Evolutionary conservation across 37 sponge, comb jelly and placozoan species (phyloP), one percentile per base, ranked within the genome.

Genomic region (Halisarca cf. caerulea): DNA sequence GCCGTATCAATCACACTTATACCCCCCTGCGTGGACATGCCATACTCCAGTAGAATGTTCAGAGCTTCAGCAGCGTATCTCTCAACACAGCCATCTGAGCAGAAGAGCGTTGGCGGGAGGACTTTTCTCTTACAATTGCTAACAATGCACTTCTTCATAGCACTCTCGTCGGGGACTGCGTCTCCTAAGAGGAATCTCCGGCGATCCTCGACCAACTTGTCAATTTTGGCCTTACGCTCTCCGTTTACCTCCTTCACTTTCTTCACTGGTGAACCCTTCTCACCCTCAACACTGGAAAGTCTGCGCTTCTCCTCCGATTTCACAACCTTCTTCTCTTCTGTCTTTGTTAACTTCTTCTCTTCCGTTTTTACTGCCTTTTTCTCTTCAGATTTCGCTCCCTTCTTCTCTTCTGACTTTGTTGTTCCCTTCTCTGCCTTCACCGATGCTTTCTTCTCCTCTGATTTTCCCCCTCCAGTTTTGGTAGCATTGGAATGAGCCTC

Each of bases 1-100:
- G 80, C 85, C 45, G 66, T 84, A 41, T 94, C 94, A 28, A 90
- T 28, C 68, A 94, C 91, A 42, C 55, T 85, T 41, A 94, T 82
- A 51, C 94, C 91, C 8, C 85, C 84, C 14, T 84, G 77, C 37
- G 81, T 9, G n/a, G 84, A 79, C 69, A 92, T 57, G 5, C 92
- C 92, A 1, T 82, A 37, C 34, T 74, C 66, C 44, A 83, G 47
- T 17, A 92, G 84, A 55, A 55, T 73, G 51, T 80, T 86, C 51
- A 92, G 59, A n/a, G 81, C 54, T 0, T 70, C 39, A 0, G 79
- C 80, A 7, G 79, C 80, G 59, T 85, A 68, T 1, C 74, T 66
- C 80, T 92, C 86, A 20, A 92, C 53, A 61, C 92, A 92, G 20
- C 6, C 58, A 7, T 85, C 80, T 24, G 85, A 37, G 37, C 92